A percentile compares a stretch with the other conserved stretches of the same genome.
Conservation (phyloP, 2,888 invertebrate species). For the Campaea margaritaria region DNA sequence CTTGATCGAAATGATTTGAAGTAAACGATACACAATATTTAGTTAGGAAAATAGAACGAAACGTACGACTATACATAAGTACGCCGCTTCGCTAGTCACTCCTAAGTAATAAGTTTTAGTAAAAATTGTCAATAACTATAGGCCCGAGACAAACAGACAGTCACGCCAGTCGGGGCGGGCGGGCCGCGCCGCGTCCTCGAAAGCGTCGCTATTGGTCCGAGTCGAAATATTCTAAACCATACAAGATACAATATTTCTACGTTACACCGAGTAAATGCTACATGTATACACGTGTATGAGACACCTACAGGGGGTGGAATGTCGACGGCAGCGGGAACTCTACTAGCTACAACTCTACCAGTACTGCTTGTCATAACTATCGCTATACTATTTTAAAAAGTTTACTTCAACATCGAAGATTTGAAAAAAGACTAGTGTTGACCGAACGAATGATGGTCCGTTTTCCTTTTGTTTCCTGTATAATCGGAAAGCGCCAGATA, state of each 20-base stretch:
- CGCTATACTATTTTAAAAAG: no score
- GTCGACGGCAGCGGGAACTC: conserved; percentile 15
- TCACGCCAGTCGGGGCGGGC: conserved; percentile 2
- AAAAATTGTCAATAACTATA: conserved; percentile 12
- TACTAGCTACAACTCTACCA: conserved; percentile 8
- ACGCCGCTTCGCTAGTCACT: conserved; percentile 25
- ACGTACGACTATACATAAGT: conserved; percentile 15
- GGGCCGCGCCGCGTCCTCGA: background rate
- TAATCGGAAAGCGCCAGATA: no score
- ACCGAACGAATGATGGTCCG: no score
- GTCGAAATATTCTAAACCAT: conserved; percentile 35
- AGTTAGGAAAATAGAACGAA: conserved; percentile 14
- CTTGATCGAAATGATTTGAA: conserved; percentile 41
- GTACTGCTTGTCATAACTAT: background rate
- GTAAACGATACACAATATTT: conserved; percentile 12
- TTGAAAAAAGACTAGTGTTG: no score
- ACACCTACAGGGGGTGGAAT: conserved; percentile 22
- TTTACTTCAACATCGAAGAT: no score
- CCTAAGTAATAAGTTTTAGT: conserved; percentile 27
- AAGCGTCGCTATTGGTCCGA: conserved; percentile 50
- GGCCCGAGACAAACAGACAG: conserved; percentile 7
- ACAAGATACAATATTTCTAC: conserved; percentile 16
- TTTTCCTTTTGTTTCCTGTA: no score
- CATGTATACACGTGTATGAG: conserved; percentile 10
- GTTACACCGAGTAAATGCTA: conserved; percentile 19